Evolutionary conservation across 1,140 invertebrate genomes (phyloP), one percentile per base, ranked within the genome.

Genomic region (Stegodyphus dumicola): DNA sequence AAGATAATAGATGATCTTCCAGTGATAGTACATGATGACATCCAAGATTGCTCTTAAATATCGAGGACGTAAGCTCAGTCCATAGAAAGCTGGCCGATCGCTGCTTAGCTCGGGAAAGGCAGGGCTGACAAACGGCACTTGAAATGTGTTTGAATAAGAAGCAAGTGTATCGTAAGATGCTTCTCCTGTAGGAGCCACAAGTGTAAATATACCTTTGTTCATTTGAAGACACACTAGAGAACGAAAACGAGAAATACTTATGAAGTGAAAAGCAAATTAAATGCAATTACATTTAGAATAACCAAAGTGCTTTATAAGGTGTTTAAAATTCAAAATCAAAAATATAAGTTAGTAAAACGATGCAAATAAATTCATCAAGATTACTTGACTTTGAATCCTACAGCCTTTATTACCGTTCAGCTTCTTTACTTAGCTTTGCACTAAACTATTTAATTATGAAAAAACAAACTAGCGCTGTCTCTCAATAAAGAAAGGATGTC

Each of bases 81-180:
- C 96, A 90, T 95, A 96, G 91, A 88, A 96, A 92, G 88, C 94
- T 93, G 65, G 95, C 94, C 3, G 95, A 95, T 48, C 95, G 95
- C 75, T 73, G 76, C 83, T 87, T 51, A 96, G 96, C 91, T 97
- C 95, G 0, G 96, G 95, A 90, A 97, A 97, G 94, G 95, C 96
- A 10, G 96, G 96, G 52, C 95, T 97, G 60, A 99, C 93, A 90
- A 98, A 98, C 48, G 97, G 97, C 95, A 98, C 96, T 91, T 98
- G 95, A 90, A 98, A 98, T 6, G 96, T 98, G 91, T 98, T 97
- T 88, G 95, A 95, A 91, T 98, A 98, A 1, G 96, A 98, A 89
- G 98, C 96, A 64, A 98, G 93, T 49, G 96, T 98, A 90, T 97
- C 95, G 90, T 98, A 97, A 6, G 96, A 97, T 6, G 96, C 95